These are phyloP conservation scores for Scleropages formosus DNA, from an alignment of 2,797 vertebrate genomes.

Conservation along the genomic window DNA sequence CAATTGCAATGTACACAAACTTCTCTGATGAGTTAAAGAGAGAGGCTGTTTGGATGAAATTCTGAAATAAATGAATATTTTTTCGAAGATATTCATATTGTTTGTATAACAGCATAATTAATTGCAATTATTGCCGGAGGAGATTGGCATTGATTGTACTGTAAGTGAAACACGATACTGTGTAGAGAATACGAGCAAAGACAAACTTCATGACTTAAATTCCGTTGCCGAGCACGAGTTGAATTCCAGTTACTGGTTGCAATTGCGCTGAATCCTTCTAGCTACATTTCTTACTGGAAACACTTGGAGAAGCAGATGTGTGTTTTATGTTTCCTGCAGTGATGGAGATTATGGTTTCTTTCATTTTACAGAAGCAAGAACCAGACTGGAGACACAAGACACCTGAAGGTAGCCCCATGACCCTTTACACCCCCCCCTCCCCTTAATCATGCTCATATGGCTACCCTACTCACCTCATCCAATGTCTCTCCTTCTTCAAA, in stretches of 20 bases:
- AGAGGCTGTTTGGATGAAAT: no score
- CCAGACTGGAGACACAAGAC: slow-evolving; percentile 48
- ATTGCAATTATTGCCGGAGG: no score
- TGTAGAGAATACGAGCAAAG: no score
- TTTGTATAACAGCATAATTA: no score
- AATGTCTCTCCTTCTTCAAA: slow-evolving; percentile 24
- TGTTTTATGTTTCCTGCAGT: slow-evolving; percentile 34
- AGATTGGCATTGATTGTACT: not conserved
- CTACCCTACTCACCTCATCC: not conserved
- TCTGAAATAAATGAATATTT: no score
- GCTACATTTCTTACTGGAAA: slow-evolving; percentile 26
- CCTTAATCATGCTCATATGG: not conserved
- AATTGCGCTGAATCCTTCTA: slow-evolving; percentile 28
- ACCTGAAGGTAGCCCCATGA: slow-evolving; percentile 37
- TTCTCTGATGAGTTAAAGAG: no score
- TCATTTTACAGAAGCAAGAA: slow-evolving; percentile 38
- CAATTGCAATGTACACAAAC: no score
- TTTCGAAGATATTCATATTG: no score
- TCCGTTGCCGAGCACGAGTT: not conserved
- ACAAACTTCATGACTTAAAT: not conserved
- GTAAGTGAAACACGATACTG: not conserved
- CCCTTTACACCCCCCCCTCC: slow-evolving; percentile 35
- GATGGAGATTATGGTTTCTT: slow-evolving; percentile 43
- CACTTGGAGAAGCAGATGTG: slow-evolving; percentile 24
- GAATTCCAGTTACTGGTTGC: slow-evolving; percentile 20